Percentiles rank a stretch among this genome's conserved stretches.
phyloP scores from a whole-genome alignment of 2,113 vertebrate genomes.

The Xenotilapia flavipinnis region DNA sequence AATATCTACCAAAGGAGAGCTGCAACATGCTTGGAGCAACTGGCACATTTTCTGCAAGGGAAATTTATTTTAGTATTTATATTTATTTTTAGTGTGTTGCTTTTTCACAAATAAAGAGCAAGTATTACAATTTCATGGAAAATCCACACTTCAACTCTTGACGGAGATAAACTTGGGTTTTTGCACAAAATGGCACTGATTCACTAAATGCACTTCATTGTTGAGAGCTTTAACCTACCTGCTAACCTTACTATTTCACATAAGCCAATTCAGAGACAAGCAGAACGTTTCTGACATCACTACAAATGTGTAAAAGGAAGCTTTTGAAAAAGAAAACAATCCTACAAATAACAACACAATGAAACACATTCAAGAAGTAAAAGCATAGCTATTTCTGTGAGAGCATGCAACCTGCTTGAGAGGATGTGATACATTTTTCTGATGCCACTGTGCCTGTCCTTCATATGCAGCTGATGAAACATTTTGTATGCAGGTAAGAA shows the following conservation, averaged over 20 bases:
- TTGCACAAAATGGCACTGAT: background rate
- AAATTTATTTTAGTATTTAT: background rate
- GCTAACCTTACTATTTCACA: background rate
- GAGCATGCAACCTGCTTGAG: background rate
- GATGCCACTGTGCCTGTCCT: background rate
- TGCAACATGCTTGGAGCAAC: background rate
- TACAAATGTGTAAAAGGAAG: background rate
- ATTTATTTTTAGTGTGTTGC: background rate
- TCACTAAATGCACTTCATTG: background rate
- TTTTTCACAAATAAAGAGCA: background rate
- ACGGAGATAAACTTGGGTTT: background rate
- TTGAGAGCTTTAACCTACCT: background rate
- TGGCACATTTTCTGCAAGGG: background rate
- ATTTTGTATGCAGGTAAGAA: background rate
- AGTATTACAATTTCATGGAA: background rate
- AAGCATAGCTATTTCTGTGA: background rate
- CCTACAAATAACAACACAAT: background rate
- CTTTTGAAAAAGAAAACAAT: background rate
- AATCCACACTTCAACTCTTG: background rate
- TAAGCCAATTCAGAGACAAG: background rate
- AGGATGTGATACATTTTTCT: background rate
- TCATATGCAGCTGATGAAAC: background rate
- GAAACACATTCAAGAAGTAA: background rate
- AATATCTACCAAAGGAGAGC: background rate
- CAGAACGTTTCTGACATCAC: background rate